Percentiles rank a stretch among this genome's conserved stretches.
Evolutionary conservation across 1,140 invertebrate species (phyloP).

Genomic region (Pollicipes pollicipes): DNA sequence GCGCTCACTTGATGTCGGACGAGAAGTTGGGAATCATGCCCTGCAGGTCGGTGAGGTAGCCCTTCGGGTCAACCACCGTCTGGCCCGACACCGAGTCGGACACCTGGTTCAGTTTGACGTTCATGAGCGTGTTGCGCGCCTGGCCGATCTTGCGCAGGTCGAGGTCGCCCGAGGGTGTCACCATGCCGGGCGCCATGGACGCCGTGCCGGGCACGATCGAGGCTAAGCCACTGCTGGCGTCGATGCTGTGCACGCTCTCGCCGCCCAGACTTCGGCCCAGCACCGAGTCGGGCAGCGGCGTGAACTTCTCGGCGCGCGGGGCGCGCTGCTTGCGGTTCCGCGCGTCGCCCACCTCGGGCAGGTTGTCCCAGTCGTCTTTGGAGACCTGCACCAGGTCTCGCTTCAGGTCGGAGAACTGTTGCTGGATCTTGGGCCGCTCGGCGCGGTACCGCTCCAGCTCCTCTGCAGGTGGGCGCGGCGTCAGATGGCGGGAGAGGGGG

Average conservation of each 20-base stretch:
- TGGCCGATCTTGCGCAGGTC: slow-evolving; percentile 98
- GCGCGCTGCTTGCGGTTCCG: slow-evolving; percentile 92
- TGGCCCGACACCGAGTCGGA: slow-evolving; percentile 97
- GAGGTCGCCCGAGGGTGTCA: slow-evolving; percentile 72
- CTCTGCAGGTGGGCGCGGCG: slow-evolving; percentile 36
- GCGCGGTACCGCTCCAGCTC: slow-evolving; percentile 95
- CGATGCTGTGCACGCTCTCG: slow-evolving; percentile 58
- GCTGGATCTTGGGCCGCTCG: slow-evolving; percentile 97
- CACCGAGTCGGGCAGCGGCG: slow-evolving; percentile 90
- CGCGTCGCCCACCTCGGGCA: slow-evolving; percentile 98
- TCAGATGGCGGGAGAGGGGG: no score
- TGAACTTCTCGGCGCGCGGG: slow-evolving; percentile 87
- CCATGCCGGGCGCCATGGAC: slow-evolving; percentile 42
- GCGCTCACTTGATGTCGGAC: slow-evolving; percentile 71
- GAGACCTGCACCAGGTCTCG: slow-evolving; percentile 67
- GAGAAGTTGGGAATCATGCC: slow-evolving; percentile 97
- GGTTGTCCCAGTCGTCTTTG: slow-evolving; percentile 87
- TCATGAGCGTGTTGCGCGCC: slow-evolving; percentile 98
- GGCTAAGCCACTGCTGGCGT: slow-evolving; percentile 63
- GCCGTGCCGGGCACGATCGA: slow-evolving; percentile 60
- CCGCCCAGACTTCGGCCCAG: slow-evolving; percentile 74
- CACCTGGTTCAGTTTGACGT: slow-evolving; percentile 93
- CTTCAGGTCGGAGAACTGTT: slow-evolving; percentile 97
- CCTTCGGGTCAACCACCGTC: slow-evolving; percentile 98
- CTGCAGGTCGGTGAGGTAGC: slow-evolving; percentile 94